These are phyloP conservation scores for Ctenopoma multispine DNA, from an alignment of 2,797 vertebrate species.

Conservation along the genomic window DNA sequence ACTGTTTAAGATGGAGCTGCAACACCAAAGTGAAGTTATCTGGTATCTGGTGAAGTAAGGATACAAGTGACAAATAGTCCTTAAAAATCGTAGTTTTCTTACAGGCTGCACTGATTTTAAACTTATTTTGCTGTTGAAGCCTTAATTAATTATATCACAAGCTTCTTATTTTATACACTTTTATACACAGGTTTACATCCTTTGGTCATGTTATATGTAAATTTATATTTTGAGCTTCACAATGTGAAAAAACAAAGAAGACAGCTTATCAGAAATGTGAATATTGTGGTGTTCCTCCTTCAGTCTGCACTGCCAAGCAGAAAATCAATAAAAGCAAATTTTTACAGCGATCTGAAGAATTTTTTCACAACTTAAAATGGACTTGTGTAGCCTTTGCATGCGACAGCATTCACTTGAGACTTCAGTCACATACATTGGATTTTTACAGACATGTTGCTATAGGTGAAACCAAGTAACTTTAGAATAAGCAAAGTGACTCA, in stretches of 20 bases:
- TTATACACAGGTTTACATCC: not conserved
- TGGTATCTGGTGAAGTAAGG: not conserved
- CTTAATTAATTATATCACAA: slow-evolving; percentile 40
- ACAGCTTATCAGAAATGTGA: not conserved
- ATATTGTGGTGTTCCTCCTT: not conserved
- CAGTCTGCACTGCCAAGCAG: not conserved
- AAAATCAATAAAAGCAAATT: slow-evolving; percentile 11
- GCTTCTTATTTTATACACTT: slow-evolving; percentile 14
- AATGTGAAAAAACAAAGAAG: not conserved
- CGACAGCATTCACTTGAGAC: too few relatives aligned
- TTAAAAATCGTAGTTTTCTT: too few relatives aligned
- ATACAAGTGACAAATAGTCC: not conserved
- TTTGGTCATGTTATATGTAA: not conserved
- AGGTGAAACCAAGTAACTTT: not conserved
- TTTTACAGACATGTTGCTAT: not conserved
- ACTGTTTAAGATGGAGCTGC: not conserved
- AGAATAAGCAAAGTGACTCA: not conserved
- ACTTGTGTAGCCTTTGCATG: not conserved
- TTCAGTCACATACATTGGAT: too few relatives aligned
- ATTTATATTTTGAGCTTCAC: not conserved
- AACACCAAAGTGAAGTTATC: not conserved
- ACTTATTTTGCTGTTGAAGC: slow-evolving; percentile 25
- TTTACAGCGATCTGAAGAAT: slow-evolving; percentile 10
- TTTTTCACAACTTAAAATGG: slow-evolving; percentile 4
- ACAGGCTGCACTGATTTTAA: slow-evolving; percentile 24